Base-by-base conservation (phyloP, 2,888 invertebrate species). In the Bursaphelenchus okinawaensis region DNA sequence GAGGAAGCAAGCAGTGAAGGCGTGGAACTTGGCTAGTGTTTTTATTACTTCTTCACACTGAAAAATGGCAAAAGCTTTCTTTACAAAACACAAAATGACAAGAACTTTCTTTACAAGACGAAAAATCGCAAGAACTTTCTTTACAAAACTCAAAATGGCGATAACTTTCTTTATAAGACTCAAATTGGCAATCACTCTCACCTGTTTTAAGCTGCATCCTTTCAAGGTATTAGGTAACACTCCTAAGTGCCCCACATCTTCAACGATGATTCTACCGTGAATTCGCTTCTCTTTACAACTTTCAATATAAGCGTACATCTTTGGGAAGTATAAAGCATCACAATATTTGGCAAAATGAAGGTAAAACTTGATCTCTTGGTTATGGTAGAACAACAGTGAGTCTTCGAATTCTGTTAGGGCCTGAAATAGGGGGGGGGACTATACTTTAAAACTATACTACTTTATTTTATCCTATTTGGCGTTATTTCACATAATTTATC, bases 341-440 rank as follows among this genome's bases (percentile, higher is more conserved):
- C 19, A 59, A 20, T 26, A 9, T n/a, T 20, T 8, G 1, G 50
- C 60, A 50, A 59, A 51, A 9, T 19, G 16, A n/a, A 19, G 20
- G 60, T 59, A 59, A 29, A 59, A 59, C 12, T 27, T 16, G 52
- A 51, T 59, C 22, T 59, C 60, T 29, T 26, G 29, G 52, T 59
- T 59, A 23, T 59, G 60, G 7, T 31, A 59, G 60, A n/a, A 40
- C 16, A 40, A n/a, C 12, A 40, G 40, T 16, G 40, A 40, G 12
- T 40, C 40, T 40, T 40, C 40, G 6, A 40, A 40, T 12, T 16
- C 40, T 1, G 12, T n/a, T 16, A 40, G n/a, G 6, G 12, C 40
- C 40, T 40, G 40, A 1, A 40, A n/a, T n/a, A n/a, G n/a, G n/a
- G n/a, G n/a, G n/a, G n/a, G n/a, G n/a, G n/a, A n/a, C n/a, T n/a